Evolutionary conservation across 2,888 invertebrate genomes (phyloP).

Genomic region (Ferdinandea cuprea): DNA sequence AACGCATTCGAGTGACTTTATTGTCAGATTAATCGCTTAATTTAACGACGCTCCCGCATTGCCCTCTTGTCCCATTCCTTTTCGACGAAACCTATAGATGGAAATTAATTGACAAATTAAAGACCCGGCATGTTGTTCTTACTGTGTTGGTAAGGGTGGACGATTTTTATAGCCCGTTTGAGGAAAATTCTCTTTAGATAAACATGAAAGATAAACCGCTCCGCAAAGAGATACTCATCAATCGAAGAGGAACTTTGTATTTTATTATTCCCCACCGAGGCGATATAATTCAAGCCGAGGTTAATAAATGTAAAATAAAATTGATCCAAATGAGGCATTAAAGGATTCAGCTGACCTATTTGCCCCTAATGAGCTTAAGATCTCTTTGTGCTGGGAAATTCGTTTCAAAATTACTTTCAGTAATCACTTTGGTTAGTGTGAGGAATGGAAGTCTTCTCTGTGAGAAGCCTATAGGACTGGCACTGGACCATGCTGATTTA

Average conservation of each 20-base stretch:
- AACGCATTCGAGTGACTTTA: constrained; percentile 54
- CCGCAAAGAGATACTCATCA: constrained; percentile 57
- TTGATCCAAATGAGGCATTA: constrained; percentile 14
- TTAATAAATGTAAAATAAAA: constrained; percentile 37
- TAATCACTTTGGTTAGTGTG: background rate
- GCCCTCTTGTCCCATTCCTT: background rate
- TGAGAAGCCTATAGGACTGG: too few species aligned
- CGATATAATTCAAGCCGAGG: constrained; percentile 30
- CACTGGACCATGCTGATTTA: background rate
- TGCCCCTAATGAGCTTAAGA: constrained; percentile 36
- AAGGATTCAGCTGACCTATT: constrained; percentile 41
- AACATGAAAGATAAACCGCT: constrained; percentile 55
- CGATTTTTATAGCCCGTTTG: constrained; percentile 67
- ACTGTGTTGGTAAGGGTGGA: background rate
- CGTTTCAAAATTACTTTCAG: background rate
- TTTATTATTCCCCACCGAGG: constrained; percentile 21
- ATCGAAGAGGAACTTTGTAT: constrained; percentile 57
- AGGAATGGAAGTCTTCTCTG: background rate
- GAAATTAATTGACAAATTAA: constrained; percentile 73
- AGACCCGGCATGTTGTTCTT: constrained; percentile 16
- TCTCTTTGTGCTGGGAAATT: background rate
- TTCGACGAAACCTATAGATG: constrained; percentile 43
- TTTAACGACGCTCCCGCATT: constrained; percentile 51
- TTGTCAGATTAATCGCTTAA: constrained; percentile 71
- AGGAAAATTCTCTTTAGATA: constrained; percentile 56